phyloP scores from a whole-genome alignment of 1,140 invertebrate species.

The Drosophila orosa region DNA sequence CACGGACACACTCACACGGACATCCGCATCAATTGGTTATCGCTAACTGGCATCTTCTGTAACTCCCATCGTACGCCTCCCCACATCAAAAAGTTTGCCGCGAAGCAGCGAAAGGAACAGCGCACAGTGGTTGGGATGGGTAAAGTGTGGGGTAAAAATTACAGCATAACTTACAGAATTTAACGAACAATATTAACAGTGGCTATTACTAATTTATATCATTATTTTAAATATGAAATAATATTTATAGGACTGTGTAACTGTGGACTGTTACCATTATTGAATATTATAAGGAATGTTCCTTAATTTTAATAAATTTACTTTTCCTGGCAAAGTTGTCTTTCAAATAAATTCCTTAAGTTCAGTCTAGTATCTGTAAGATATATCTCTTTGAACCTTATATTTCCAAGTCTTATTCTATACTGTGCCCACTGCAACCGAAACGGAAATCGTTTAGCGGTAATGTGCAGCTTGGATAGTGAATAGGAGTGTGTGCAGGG shows the following conservation, averaged over 20 bases:
- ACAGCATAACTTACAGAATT: background rate
- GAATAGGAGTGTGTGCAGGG: background rate
- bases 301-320: no score
- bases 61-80: slow-evolving; percentile 24
- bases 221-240: background rate
- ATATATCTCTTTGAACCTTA: no score
- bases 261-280: no score
- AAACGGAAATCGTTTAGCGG: slow-evolving; percentile 53
- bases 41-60: slow-evolving; percentile 54
- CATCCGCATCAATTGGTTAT: slow-evolving; percentile 48
- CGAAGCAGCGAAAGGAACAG: slow-evolving; percentile 60
- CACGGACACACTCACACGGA: slow-evolving; percentile 47
- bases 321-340: no score
- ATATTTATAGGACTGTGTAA: no score
- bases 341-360: background rate
- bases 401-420: no score
- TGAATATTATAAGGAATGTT: no score
- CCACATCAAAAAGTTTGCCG: slow-evolving; percentile 65
- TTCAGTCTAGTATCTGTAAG: background rate
- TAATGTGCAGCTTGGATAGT: slow-evolving; percentile 39
- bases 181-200: fast-evolving
- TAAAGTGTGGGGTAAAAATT: background rate
- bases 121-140: slow-evolving; percentile 17
- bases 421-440: slow-evolving; percentile 14
- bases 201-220: fast-evolving